Evolutionary conservation across 2,797 vertebrate genomes (phyloP), one percentile per base, ranked within the genome.

Genomic region (Zenarchopterus dispar): DNA sequence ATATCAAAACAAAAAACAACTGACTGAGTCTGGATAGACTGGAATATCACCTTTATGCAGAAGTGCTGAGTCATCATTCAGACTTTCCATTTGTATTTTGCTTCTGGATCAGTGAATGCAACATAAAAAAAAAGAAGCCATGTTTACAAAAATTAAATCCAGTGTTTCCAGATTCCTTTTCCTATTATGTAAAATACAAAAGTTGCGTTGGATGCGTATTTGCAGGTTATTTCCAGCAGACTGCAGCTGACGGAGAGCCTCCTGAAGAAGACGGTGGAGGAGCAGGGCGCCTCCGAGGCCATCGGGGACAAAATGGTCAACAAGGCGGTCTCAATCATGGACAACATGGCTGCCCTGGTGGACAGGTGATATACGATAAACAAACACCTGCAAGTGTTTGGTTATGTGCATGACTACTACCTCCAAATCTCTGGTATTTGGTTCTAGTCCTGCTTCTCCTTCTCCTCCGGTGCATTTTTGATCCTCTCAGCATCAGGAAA

Each of bases 231-330:
- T 61, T 79, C 70, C 8, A 54, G 61, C 57, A 87, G 80, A 65
- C 84, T 93, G 70, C 82, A 89, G 72, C 77, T 91, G 70, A 85
- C 77, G 0, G 77, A 89, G 42, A 50, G 44, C 18, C 81, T 93
- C 46, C 80, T 93, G 0, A 82, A 90, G 82, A 87, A 58, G 59
- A 75, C 69, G 2, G 19, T 52, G 1, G 77, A 88, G 52, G 89
- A 91, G 9, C 82, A 81, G 26, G 85, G 64, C 47, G 46, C 50
- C 2, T 78, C 68, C 6, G 86, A 92, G 33, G 79, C 70, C 2
- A 6, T 75, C 0, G 81, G 77, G 41, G 88, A 91, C 62, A 91
- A 85, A 74, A 68, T 93, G 66, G 68, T 84, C 45, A 82, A 67
- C 72, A 91, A 77, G 68, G 82, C 87, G 0, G 62, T 86, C 44